A percentile compares a stretch with the other conserved stretches of the same genome.
These are phyloP conservation scores for Troilus luridus DNA, from an alignment of 2,888 invertebrate genomes.

Conservation along the genomic window DNA sequence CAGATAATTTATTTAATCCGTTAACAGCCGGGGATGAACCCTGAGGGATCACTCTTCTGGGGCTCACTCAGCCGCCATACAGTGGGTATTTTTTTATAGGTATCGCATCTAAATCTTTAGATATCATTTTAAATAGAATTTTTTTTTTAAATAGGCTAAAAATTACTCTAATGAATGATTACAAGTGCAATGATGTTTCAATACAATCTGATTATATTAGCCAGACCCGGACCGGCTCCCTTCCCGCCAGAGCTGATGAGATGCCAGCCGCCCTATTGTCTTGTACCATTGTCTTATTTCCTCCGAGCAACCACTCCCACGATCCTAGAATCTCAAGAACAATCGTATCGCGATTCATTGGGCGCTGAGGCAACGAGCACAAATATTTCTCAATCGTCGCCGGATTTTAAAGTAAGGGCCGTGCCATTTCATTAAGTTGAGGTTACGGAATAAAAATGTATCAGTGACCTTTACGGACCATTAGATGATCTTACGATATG, in stretches of 20 bases:
- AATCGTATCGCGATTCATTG: constrained; percentile 4
- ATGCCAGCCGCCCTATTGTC: neutral
- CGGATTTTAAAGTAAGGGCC: neutral
- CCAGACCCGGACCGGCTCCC: neutral
- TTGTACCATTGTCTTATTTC: neutral
- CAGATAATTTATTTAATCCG: too few species aligned
- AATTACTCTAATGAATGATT: neutral
- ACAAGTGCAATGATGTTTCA: neutral
- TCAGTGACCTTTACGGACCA: too few species aligned
- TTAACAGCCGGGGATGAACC: too few species aligned
- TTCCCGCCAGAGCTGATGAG: neutral
- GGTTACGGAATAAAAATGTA: too few species aligned
- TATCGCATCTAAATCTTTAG: too few species aligned
- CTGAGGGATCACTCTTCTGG: too few species aligned
- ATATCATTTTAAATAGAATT: too few species aligned
- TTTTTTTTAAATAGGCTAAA: too few species aligned
- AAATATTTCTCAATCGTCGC: neutral
- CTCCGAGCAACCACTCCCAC: constrained; percentile 7
- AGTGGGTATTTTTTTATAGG: too few species aligned
- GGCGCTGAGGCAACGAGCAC: neutral
- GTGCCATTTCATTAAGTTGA: neutral
- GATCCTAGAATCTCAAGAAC: neutral
- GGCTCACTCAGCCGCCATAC: too few species aligned
- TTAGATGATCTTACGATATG: neutral
- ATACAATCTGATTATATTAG: neutral